Evolutionary conservation across 2,797 vertebrate genomes (phyloP).

Genomic region (Epinephelus awoara): DNA sequence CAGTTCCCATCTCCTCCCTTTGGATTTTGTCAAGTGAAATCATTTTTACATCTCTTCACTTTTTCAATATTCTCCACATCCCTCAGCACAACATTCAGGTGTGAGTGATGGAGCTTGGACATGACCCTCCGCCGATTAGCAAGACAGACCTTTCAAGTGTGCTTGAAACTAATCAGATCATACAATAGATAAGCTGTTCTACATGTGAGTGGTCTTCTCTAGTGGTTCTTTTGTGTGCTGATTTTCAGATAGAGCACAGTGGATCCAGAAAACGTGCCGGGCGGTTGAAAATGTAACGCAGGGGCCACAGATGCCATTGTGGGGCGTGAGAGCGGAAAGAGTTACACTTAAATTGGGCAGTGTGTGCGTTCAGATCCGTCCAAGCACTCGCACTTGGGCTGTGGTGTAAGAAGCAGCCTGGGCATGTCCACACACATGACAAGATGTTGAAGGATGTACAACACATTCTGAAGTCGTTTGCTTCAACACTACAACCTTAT

Average conservation of each 20-base stretch:
- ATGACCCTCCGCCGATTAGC: slow-evolving; percentile 1
- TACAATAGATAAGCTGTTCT: background rate
- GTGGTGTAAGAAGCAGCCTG: slow-evolving; percentile 31
- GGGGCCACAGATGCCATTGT: slow-evolving; percentile 66
- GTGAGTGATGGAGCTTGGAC: slow-evolving; percentile 13
- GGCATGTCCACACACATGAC: slow-evolving; percentile 60
- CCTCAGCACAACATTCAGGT: slow-evolving; percentile 1
- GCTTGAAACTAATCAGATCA: background rate
- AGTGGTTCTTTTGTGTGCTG: background rate
- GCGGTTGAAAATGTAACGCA: slow-evolving; percentile 50
- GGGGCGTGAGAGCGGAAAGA: slow-evolving; percentile 51
- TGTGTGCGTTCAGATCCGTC: slow-evolving; percentile 21
- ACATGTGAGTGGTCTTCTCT: background rate
- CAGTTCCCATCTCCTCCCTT: slow-evolving; percentile 15
- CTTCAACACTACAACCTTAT: background rate
- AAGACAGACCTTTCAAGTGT: background rate
- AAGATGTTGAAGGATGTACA: slow-evolving; percentile 29
- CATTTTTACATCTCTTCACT: background rate
- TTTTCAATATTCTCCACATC: background rate
- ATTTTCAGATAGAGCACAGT: background rate
- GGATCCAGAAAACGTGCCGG: background rate
- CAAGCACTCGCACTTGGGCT: slow-evolving; percentile 10
- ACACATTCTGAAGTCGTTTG: slow-evolving; percentile 32
- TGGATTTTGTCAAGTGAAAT: slow-evolving; percentile 37
- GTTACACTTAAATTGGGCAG: slow-evolving; percentile 11